Evolutionary conservation across 2,113 vertebrate genomes (phyloP).

Genomic region (Xenus cinereus): DNA sequence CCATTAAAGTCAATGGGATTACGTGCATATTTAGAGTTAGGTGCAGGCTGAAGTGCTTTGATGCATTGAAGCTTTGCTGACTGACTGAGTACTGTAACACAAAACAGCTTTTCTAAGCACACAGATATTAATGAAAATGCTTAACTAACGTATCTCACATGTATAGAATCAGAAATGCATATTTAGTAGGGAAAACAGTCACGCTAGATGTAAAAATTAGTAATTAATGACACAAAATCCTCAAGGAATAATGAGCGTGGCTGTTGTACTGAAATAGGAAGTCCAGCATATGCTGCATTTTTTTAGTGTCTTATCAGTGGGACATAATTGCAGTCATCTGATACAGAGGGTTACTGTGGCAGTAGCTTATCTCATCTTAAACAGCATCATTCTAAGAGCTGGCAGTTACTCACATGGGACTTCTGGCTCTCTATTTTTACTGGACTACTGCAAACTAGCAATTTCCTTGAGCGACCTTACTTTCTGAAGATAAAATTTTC

Average conservation of each 20-base stretch:
- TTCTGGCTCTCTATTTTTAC: background rate
- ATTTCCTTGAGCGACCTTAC: background rate
- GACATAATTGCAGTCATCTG: background rate
- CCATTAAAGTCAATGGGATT: conserved; percentile 24
- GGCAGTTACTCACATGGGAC: background rate
- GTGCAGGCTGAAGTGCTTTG: conserved; percentile 2
- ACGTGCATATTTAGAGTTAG: background rate
- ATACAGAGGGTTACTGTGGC: background rate
- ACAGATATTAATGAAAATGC: background rate
- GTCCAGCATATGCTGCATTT: background rate
- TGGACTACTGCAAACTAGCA: background rate
- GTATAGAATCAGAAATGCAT: background rate
- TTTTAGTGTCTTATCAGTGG: background rate
- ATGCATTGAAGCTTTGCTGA: conserved; percentile 6
- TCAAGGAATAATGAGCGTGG: background rate
- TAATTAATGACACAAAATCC: background rate
- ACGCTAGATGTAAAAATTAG: background rate
- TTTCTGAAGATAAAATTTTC: background rate
- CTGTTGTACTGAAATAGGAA: background rate
- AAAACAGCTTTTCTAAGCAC: background rate
- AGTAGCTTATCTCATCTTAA: background rate
- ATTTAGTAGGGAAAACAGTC: background rate
- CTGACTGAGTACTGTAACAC: background rate
- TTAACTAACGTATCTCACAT: background rate
- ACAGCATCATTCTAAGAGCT: background rate